phyloP scores from a whole-genome alignment of 1,140 invertebrate species.

The Macrostomum lignano region DNA sequence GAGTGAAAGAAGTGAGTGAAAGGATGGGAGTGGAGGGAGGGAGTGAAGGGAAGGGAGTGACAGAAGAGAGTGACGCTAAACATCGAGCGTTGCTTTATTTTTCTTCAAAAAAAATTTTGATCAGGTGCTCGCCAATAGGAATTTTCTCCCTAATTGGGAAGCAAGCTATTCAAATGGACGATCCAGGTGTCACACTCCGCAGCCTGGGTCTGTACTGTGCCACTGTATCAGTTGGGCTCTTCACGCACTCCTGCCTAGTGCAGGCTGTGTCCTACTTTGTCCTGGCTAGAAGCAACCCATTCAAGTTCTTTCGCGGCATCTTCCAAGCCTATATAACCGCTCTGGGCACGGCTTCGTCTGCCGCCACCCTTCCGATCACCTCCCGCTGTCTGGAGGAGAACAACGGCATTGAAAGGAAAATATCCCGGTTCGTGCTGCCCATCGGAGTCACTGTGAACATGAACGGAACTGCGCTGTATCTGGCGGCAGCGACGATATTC shows the following conservation, averaged over 20 bases:
- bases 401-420: constrained; percentile 51
- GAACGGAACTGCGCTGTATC: constrained; percentile 56
- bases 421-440: constrained; percentile 73
- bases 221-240: constrained; percentile 56
- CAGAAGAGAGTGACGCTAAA: no score
- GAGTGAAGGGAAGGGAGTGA: no score
- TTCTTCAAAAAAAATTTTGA: no score
- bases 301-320: constrained; percentile 32
- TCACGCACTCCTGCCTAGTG: constrained; percentile 59
- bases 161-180: constrained; percentile 58
- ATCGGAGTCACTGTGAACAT: constrained; percentile 41
- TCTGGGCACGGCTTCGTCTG: constrained; percentile 34
- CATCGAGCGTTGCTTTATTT: no score
- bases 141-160: constrained; percentile 62
- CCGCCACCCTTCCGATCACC: constrained; percentile 69
- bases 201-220: constrained; percentile 62
- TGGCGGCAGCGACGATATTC: constrained; percentile 39
- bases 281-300: constrained; percentile 32
- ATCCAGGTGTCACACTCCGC: constrained; percentile 46
- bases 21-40: no score
- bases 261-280: constrained; percentile 39
- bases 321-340: constrained; percentile 36
- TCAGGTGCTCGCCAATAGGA: constrained; percentile 61
- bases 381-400: constrained; percentile 74
- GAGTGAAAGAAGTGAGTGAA: no score